Conservation (phyloP, 2,888 invertebrate species). For the Spodoptera picta region DNA sequence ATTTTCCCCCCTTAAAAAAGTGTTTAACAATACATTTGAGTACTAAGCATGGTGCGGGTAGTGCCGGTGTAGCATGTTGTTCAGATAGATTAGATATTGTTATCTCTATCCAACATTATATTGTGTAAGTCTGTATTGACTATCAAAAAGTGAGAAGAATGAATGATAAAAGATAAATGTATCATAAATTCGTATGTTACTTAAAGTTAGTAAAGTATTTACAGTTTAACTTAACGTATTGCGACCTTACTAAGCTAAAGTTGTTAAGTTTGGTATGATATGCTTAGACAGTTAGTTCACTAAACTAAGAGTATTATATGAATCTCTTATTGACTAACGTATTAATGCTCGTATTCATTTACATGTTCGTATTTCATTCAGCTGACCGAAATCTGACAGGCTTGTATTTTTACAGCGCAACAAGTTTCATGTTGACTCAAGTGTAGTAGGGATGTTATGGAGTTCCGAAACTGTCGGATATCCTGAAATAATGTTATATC, state of each 20-base stretch:
- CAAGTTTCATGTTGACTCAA: no score
- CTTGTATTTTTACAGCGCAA: no score
- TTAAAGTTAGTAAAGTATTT: constrained; percentile 49
- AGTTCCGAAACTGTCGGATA: no score
- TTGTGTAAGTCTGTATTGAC: no score
- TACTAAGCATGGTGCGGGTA: no score
- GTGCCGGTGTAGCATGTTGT: no score
- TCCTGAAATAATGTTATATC: no score
- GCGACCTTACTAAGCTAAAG: constrained; percentile 58
- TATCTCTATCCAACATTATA: no score
- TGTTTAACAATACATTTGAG: no score
- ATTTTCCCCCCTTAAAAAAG: no score
- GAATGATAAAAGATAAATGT: not conserved
- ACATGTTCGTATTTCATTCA: constrained; percentile 34
- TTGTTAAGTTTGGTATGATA: constrained; percentile 71
- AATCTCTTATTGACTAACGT: constrained; percentile 27
- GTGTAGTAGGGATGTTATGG: no score
- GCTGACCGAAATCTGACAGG: constrained; percentile 33
- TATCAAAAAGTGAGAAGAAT: not conserved
- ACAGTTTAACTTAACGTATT: constrained; percentile 44
- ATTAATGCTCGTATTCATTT: constrained; percentile 30
- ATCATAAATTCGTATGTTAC: constrained; percentile 14
- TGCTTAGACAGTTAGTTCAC: constrained; percentile 53
- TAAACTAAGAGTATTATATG: constrained; percentile 55
- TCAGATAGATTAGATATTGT: no score